Evolutionary conservation across 1,140 invertebrate genomes (phyloP).

Genomic region (Fragariocoptes setiger): DNA sequence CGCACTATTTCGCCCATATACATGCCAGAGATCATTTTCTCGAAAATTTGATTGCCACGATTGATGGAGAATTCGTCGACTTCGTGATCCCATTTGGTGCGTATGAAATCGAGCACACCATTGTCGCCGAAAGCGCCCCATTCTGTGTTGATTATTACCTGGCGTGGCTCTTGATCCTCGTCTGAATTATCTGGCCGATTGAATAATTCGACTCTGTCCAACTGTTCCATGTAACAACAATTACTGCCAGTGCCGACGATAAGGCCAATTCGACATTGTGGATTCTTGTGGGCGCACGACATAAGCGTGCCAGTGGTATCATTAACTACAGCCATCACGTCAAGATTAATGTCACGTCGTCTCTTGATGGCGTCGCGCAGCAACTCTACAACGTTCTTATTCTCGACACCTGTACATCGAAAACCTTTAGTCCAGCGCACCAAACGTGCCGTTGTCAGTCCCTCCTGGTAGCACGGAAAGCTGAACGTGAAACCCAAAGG

Average conservation of each 20-base stretch:
- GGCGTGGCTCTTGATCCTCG: conserved; percentile 11
- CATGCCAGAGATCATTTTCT: conserved; percentile 42
- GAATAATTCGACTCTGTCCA: conserved; percentile 27
- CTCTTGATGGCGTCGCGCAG: conserved; percentile 44
- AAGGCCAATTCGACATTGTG: conserved; percentile 49
- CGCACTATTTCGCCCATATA: conserved; percentile 29
- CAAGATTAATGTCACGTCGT: conserved; percentile 39
- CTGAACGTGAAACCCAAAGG: conserved; percentile 96
- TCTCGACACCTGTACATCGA: conserved; percentile 51
- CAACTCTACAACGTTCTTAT: conserved; percentile 48
- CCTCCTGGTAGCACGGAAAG: conserved; percentile 66
- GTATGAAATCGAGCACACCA: conserved; percentile 15
- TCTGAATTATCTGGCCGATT: conserved; percentile 8
- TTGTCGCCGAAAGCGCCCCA: conserved; percentile 18
- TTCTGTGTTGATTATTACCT: conserved; percentile 17
- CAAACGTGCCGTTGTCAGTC: conserved; percentile 53
- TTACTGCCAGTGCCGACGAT: conserved; percentile 88
- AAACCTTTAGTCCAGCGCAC: conserved; percentile 87
- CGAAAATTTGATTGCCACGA: conserved; percentile 21
- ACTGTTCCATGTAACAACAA: conserved; percentile 79
- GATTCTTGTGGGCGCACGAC: conserved; percentile 78
- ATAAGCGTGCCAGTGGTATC: conserved; percentile 88
- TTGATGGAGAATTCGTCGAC: conserved; percentile 15
- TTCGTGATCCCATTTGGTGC: conserved; percentile 14
- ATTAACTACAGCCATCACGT: conserved; percentile 72